Conservation (phyloP, 2,888 invertebrate genomes). For the Drosophila kambysellisi region DNA sequence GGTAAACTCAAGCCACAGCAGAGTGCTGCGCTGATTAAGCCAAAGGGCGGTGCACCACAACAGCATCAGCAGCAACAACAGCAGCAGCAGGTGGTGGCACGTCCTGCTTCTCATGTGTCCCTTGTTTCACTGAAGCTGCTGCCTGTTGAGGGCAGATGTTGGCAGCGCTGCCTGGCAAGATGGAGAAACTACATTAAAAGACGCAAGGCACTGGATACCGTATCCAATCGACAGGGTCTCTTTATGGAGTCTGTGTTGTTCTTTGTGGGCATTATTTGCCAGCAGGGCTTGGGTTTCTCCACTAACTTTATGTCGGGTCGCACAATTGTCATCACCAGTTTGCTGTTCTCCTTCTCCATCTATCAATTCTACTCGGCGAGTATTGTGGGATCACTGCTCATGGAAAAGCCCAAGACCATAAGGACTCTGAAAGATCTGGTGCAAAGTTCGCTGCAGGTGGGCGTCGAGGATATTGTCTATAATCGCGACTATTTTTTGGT, state of each 20-base stretch:
- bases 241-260: slow-evolving; percentile 84
- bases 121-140: slow-evolving; percentile 26
- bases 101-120: slow-evolving; percentile 6
- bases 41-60: slow-evolving; percentile 61
- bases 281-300: slow-evolving; percentile 85
- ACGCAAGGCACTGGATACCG: slow-evolving; percentile 34
- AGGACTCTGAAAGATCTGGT: slow-evolving; percentile 87
- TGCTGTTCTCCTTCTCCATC: slow-evolving; percentile 87
- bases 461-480: slow-evolving; percentile 88
- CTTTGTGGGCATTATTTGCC: slow-evolving; percentile 85
- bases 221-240: slow-evolving; percentile 66
- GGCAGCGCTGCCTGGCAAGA: slow-evolving; percentile 51
- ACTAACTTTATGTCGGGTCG: slow-evolving; percentile 86
- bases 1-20: slow-evolving; percentile 60
- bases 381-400: slow-evolving; percentile 88
- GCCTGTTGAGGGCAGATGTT: slow-evolving; percentile 29
- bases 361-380: slow-evolving; percentile 90
- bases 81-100: slow-evolving; percentile 1
- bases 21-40: slow-evolving; percentile 64
- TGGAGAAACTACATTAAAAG: slow-evolving; percentile 44
- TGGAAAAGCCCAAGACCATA: slow-evolving; percentile 88
- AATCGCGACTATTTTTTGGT: slow-evolving; percentile 89
- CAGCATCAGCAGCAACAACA: slow-evolving; percentile 13
- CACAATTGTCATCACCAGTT: slow-evolving; percentile 86
- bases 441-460: slow-evolving; percentile 87